Evolutionary conservation across 1,140 invertebrate species (phyloP).

Genomic region (Drosophila sturtevanti): DNA sequence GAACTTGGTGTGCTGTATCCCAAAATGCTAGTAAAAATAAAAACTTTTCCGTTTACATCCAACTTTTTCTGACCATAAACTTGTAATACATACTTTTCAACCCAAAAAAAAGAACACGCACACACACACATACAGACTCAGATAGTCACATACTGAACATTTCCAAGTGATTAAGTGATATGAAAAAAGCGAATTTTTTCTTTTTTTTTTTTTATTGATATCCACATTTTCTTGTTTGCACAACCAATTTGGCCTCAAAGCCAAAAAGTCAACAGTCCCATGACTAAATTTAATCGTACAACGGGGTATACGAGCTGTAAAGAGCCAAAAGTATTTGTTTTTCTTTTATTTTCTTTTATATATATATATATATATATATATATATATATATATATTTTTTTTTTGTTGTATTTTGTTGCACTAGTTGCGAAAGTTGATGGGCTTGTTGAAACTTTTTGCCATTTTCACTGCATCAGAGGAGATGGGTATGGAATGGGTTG

Average conservation of each 20-base stretch:
- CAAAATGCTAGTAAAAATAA: constrained; percentile 45
- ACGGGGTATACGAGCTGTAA: constrained; percentile 49
- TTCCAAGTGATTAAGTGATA: constrained; percentile 70
- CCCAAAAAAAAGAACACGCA: constrained; percentile 2
- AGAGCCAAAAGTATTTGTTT: constrained; percentile 66
- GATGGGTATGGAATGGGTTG: constrained; percentile 24
- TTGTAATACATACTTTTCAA: constrained; percentile 47
- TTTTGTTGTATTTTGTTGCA: constrained; percentile 5
- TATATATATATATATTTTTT: background rate
- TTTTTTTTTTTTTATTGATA: constrained; percentile 57
- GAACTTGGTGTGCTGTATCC: constrained; percentile 40
- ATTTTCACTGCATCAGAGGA: constrained; percentile 38
- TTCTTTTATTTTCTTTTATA: constrained; percentile 22
- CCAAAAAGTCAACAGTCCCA: constrained; percentile 69
- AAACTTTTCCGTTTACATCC: constrained; percentile 39
- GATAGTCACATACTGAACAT: constrained; percentile 16
- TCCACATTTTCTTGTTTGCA: constrained; percentile 42
- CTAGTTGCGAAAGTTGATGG: constrained; percentile 40
- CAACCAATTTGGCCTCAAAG: constrained; percentile 55
- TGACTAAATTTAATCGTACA: constrained; percentile 70
- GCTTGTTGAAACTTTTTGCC: constrained; percentile 63
- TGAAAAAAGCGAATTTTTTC: constrained; percentile 38
- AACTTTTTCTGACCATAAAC: constrained; percentile 48
- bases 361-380: too few species aligned
- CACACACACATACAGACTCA: background rate